phyloP scores from a whole-genome alignment of 2,797 vertebrate species.

The Jordanella pulchra region DNA sequence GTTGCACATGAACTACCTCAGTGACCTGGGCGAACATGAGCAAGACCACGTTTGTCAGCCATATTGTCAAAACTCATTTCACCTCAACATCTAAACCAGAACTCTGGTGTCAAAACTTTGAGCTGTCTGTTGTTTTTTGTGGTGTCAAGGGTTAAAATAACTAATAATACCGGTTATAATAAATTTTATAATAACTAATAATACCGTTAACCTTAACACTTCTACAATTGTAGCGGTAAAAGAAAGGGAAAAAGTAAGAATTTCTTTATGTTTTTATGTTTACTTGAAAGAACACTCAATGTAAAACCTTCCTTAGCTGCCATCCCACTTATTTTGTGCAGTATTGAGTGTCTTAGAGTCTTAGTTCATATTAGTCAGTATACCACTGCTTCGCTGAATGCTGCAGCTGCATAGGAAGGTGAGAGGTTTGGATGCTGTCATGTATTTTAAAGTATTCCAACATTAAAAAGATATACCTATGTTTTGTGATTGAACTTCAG shows the following conservation, averaged over 20 bases:
- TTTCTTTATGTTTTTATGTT: neutral
- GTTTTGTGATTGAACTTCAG: neutral
- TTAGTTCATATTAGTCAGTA: neutral
- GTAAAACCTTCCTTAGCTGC: neutral
- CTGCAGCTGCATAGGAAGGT: neutral
- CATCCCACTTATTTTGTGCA: neutral
- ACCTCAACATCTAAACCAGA: neutral
- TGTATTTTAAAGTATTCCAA: neutral
- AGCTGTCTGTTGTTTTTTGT: neutral
- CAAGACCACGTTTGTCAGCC: neutral
- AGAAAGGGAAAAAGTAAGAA: neutral
- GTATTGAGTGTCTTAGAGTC: neutral
- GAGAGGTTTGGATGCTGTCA: neutral
- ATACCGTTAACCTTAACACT: neutral
- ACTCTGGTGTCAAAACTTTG: too few relatives aligned
- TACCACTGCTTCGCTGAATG: neutral
- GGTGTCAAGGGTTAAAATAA: neutral
- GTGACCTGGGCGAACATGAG: neutral
- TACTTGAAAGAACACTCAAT: neutral
- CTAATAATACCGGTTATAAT: neutral
- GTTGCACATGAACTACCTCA: constrained; percentile 5
- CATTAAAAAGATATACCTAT: too few relatives aligned
- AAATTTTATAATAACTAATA: neutral
- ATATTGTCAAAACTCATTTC: constrained; percentile 1
- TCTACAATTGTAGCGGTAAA: constrained; percentile 10